A percentile compares a stretch with the other conserved stretches of the same genome.
Conservation (phyloP, 1,140 invertebrate genomes). For the Paraescarpia echinospica region DNA sequence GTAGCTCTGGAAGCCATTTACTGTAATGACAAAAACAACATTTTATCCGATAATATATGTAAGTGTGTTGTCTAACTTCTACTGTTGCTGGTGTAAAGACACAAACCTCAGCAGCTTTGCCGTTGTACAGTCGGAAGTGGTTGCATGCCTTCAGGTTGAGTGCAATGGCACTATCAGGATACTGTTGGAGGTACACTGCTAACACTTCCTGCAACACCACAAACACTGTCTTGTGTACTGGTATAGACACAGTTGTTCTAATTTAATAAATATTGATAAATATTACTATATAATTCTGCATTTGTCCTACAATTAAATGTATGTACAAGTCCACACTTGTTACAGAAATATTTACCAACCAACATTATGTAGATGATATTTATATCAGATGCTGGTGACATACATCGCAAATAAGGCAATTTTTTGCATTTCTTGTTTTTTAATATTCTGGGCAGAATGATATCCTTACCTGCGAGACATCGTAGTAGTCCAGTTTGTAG, state of each 20-base stretch:
- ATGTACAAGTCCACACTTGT: too few relatives aligned
- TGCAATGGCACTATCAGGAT: conserved; percentile 91
- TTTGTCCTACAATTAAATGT: too few relatives aligned
- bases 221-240: conserved; percentile 44
- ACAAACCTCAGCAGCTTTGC: conserved; percentile 80
- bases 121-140: conserved; percentile 88
- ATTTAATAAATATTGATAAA: too few relatives aligned
- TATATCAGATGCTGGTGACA: not conserved
- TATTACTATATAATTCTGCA: too few relatives aligned
- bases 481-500: conserved; percentile 88
- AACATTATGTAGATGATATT: not conserved
- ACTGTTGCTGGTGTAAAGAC: not conserved
- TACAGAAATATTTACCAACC: too few relatives aligned
- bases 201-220: conserved; percentile 83
- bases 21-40: not conserved
- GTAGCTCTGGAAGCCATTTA: not conserved
- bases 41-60: not conserved
- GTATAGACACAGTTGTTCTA: conserved; percentile 74
- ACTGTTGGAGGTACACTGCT: conserved; percentile 88
- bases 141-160: conserved; percentile 93
- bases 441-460: not conserved
- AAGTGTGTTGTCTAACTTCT: too few relatives aligned
- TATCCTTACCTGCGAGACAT: conserved; percentile 62
- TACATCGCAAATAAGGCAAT: not conserved
- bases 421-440: not conserved